Conservation (phyloP, 2,888 invertebrate genomes). For the Drosophila mimetica region DNA sequence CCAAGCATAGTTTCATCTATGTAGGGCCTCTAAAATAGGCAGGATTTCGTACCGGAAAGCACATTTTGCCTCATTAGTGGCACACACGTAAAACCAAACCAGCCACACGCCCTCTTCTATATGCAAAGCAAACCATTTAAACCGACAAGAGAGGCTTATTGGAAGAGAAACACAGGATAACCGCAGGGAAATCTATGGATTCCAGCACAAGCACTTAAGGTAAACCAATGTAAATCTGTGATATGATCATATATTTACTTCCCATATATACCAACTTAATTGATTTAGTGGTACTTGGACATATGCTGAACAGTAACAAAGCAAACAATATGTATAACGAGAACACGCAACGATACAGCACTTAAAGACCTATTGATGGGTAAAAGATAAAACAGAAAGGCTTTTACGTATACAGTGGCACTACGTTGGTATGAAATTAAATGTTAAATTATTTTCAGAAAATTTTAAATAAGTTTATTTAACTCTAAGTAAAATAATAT, state of each 20-base stretch:
- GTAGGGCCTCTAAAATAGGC: not conserved
- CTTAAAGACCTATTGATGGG: conserved; percentile 30
- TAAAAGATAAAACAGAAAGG: not conserved
- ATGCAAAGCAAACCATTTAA: conserved; percentile 11
- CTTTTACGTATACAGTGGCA: not conserved
- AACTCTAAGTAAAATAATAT: no score
- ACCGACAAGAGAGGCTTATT: not conserved
- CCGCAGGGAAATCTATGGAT: conserved; percentile 4
- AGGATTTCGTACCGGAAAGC: conserved; percentile 30
- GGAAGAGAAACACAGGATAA: not conserved
- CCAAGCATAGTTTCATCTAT: conserved; percentile 16
- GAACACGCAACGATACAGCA: conserved; percentile 57
- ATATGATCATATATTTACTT: conserved; percentile 8
- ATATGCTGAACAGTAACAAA: conserved; percentile 40
- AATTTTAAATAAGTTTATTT: no score
- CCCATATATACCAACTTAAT: conserved; percentile 36
- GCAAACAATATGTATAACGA: conserved; percentile 18
- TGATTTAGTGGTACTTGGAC: conserved; percentile 53
- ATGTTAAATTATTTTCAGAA: no score
- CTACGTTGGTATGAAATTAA: not conserved
- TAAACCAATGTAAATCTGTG: conserved; percentile 1
- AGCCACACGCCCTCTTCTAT: conserved; percentile 21
- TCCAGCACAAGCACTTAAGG: conserved; percentile 15
- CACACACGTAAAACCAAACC: conserved; percentile 17
- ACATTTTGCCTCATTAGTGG: conserved; percentile 45